phyloP scores from a whole-genome alignment of 2,888 invertebrate species.

The Cecidostiba fungosa region DNA sequence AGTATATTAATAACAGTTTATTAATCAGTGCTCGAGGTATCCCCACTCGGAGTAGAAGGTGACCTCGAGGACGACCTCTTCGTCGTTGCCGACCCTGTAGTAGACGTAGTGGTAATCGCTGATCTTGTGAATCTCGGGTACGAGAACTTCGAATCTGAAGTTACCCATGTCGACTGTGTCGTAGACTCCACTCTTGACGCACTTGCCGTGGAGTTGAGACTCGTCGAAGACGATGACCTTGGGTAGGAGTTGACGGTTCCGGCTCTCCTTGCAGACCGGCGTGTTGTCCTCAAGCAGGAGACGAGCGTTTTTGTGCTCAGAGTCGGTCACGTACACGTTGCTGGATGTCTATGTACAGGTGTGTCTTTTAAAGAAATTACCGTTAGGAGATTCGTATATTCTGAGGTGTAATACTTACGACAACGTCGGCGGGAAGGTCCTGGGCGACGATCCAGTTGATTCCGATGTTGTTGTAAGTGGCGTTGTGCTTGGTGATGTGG shows the following conservation, averaged over 20 bases:
- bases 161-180: conserved; percentile 2
- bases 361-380: too few relatives aligned
- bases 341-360: neutral
- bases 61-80: neutral
- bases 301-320: neutral
- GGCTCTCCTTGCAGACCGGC: neutral
- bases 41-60: conserved; percentile 18
- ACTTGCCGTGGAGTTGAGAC: neutral
- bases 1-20: neutral
- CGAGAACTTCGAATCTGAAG: neutral
- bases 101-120: neutral
- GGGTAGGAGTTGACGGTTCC: neutral
- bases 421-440: neutral
- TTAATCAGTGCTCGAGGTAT: neutral
- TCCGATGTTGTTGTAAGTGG: neutral
- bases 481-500: neutral
- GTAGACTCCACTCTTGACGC: neutral
- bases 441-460: neutral
- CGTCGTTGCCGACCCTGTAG: neutral
- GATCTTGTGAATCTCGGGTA: neutral
- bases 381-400: too few relatives aligned
- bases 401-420: neutral
- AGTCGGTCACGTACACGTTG: neutral
- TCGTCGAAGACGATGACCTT: neutral
- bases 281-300: neutral